Base-by-base conservation (phyloP, 2,888 invertebrate species). In the Drosophila neonasuta region DNA sequence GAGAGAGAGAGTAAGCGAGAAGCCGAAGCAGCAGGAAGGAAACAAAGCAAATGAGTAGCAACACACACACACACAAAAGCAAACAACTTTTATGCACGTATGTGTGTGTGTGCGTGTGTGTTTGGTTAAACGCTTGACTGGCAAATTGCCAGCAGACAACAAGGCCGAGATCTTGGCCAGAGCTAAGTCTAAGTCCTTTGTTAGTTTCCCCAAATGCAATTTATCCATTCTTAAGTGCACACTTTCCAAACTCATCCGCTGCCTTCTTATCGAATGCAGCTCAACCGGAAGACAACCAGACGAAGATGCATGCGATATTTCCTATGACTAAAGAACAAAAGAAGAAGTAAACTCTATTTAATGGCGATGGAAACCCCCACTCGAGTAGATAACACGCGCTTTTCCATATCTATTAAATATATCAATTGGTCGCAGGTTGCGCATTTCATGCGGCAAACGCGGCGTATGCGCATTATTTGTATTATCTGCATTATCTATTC, bases 101-200 rank as follows among this genome's bases (percentile, higher is more conserved):
- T 55, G 1, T 36, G 3, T 51, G 5, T 45, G 34, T 48, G 36
- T 45, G 17, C 52, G 42, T 46, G 17, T 36, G 20, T 54, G 34
- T 49, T 60, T 49, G 44, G 52, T 65, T 65, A 48, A 57, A 62
- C 44, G 65, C 54, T 51, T 58, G 62, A 56, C 57, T 63, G 68
- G 63, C 68, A 65, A 36, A 9, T 29, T 67, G 67, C 67, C 67
- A 59, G 65, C 68, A 68, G 65, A 68, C 68, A 68, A 68, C 65
- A 68, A 68, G 59, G 68, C 55, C 64, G 59, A 56, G 59, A 55
- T 65, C 68, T 68, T 64, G 44, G 64, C 34, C 65, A 56, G 36
- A 50, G 51, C 46, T 49, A 57, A 56, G 49, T 24, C 13, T 29
- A 9, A 9, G 39, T 32, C 51, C 62, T 67, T 67, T 67, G 66